Conservation (phyloP, 2,888 invertebrate species). For the Euphydryas editha region DNA sequence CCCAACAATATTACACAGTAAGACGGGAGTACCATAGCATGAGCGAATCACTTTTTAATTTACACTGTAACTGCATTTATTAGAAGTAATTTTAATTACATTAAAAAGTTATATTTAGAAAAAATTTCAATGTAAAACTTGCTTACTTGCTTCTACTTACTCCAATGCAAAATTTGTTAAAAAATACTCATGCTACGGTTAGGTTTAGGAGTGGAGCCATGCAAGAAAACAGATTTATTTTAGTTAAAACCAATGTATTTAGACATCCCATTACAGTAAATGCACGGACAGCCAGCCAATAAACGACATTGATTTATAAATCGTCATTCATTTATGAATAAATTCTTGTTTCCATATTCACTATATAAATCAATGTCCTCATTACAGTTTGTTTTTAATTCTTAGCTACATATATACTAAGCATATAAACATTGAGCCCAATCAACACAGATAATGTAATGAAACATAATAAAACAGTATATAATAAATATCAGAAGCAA, state of each 20-base stretch:
- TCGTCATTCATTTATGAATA: no score
- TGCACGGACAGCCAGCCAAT: constrained; percentile 67
- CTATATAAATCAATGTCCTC: constrained; percentile 40
- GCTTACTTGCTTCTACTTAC: no score
- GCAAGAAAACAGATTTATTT: constrained; percentile 80
- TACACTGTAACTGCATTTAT: background rate
- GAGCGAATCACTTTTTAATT: constrained; percentile 18
- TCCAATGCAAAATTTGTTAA: background rate
- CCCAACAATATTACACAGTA: constrained; percentile 22
- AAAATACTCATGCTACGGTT: constrained; percentile 59
- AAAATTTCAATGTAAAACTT: background rate
- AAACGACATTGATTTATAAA: constrained; percentile 38
- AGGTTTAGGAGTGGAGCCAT: constrained; percentile 67
- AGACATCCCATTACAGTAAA: constrained; percentile 74
- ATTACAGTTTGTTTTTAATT: constrained; percentile 37
- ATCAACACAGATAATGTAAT: constrained; percentile 31
- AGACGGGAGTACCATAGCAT: constrained; percentile 39
- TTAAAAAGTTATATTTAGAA: background rate
- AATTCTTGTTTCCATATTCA: background rate
- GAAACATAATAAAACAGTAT: constrained; percentile 29
- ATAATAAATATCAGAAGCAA: constrained; percentile 25
- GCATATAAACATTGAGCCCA: constrained; percentile 39
- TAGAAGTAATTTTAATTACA: background rate
- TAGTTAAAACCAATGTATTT: constrained; percentile 74
- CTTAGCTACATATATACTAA: constrained; percentile 49